Percentiles rank a stretch among this genome's conserved stretches.
Evolutionary conservation across 2,797 vertebrate species (phyloP).

Genomic region (Micromesistius poutassou): DNA sequence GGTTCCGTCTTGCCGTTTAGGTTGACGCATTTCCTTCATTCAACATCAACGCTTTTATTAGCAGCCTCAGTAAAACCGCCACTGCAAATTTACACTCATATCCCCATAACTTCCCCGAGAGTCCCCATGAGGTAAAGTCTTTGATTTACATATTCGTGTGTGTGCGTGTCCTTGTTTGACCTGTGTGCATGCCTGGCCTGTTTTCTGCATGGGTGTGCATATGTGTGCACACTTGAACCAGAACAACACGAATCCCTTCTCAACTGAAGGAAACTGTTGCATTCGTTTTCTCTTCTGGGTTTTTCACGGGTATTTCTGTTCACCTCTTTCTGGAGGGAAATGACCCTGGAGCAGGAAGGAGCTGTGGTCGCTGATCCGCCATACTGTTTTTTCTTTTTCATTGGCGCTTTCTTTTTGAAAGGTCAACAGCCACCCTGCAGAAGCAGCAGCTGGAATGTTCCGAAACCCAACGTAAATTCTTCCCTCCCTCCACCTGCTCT

Average conservation of each 20-base stretch:
- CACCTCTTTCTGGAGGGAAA: conserved; percentile 12
- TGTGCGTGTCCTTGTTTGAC: conserved; percentile 18
- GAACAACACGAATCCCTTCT: neutral
- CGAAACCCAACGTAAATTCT: conserved; percentile 5
- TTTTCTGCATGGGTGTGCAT: neutral
- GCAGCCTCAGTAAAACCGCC: conserved; percentile 43
- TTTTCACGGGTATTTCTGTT: conserved; percentile 18
- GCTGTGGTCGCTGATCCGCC: conserved; percentile 36
- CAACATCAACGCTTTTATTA: conserved; percentile 53
- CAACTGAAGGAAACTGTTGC: neutral
- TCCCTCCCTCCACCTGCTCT: neutral
- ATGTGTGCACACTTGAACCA: neutral
- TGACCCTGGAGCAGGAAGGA: conserved; percentile 47
- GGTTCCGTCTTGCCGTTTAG: conserved; percentile 31
- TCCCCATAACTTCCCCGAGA: conserved; percentile 48
- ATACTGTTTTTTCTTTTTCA: conserved; percentile 26
- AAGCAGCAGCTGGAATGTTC: conserved; percentile 49
- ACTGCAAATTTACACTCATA: conserved; percentile 60
- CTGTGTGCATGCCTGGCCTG: neutral
- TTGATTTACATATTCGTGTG: conserved; percentile 34
- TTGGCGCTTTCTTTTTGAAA: conserved; percentile 4
- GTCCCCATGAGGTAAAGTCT: neutral
- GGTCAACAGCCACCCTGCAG: conserved; percentile 35
- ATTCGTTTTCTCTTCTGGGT: neutral
- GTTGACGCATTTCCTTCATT: conserved; percentile 54